These are phyloP conservation scores for Oreochromis niloticus DNA, from an alignment of 2,113 vertebrate genomes.

Conservation along the genomic window DNA sequence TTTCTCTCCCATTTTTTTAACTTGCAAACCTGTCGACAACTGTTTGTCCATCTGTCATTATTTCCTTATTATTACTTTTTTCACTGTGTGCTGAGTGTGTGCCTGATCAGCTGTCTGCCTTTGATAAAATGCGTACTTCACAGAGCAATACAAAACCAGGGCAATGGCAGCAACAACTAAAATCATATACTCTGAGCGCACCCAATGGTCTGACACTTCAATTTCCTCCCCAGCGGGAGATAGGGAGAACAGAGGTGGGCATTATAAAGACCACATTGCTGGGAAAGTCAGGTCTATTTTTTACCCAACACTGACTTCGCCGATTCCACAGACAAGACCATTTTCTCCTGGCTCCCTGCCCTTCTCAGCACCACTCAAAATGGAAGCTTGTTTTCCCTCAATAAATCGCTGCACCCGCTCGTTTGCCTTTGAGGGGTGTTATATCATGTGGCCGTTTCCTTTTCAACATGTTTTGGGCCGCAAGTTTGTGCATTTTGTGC, in stretches of 20 bases:
- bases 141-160: conserved; percentile 39
- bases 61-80: not conserved
- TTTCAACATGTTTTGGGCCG: conserved; percentile 8
- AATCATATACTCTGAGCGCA: conserved; percentile 54
- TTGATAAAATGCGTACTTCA: conserved; percentile 43
- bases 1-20: not conserved
- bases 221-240: conserved; percentile 66
- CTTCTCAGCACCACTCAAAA: conserved; percentile 35
- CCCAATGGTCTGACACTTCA: conserved; percentile 65
- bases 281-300: conserved; percentile 43
- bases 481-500: conserved; percentile 26
- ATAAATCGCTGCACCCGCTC: conserved; percentile 35
- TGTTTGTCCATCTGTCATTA: not conserved
- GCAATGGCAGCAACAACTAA: conserved; percentile 40
- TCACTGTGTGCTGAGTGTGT: not conserved
- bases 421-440: conserved; percentile 28
- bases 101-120: conserved; percentile 37
- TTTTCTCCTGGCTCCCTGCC: conserved; percentile 39
- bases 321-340: conserved; percentile 37
- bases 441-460: conserved; percentile 14
- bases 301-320: conserved; percentile 30
- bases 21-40: not conserved
- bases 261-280: conserved; percentile 51
- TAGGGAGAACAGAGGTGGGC: conserved; percentile 62
- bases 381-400: conserved; percentile 44